Conservation (phyloP, 2,113 vertebrate species). For the Bucco capensis region DNA sequence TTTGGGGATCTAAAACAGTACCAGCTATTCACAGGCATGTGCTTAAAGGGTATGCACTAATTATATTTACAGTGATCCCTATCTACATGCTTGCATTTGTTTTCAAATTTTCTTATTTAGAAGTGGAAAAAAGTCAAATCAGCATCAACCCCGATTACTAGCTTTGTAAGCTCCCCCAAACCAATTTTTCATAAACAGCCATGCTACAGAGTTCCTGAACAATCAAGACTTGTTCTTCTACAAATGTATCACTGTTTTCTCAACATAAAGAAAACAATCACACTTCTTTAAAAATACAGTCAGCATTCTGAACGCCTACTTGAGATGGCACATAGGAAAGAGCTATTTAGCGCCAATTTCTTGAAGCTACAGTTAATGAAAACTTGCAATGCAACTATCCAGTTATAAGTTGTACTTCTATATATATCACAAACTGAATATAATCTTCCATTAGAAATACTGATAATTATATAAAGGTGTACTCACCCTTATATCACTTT, state of each 20-base stretch:
- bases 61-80: background rate
- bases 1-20: background rate
- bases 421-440: background rate
- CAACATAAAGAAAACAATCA: background rate
- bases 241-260: background rate
- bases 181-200: background rate
- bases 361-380: background rate
- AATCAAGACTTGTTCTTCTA: background rate
- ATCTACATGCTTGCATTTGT: background rate
- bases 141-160: background rate
- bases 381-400: background rate
- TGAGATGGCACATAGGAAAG: background rate
- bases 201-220: accelerated
- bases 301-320: background rate
- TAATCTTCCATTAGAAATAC: background rate
- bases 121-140: background rate
- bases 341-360: background rate
- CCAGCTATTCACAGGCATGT: background rate
- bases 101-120: background rate
- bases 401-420: background rate
- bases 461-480: accelerated
- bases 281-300: accelerated
- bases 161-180: background rate
- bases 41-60: background rate
- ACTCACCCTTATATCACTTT: slow-evolving; percentile 89